Conservation (phyloP, 2,113 vertebrate genomes). For the Dromiciops gliroides region DNA sequence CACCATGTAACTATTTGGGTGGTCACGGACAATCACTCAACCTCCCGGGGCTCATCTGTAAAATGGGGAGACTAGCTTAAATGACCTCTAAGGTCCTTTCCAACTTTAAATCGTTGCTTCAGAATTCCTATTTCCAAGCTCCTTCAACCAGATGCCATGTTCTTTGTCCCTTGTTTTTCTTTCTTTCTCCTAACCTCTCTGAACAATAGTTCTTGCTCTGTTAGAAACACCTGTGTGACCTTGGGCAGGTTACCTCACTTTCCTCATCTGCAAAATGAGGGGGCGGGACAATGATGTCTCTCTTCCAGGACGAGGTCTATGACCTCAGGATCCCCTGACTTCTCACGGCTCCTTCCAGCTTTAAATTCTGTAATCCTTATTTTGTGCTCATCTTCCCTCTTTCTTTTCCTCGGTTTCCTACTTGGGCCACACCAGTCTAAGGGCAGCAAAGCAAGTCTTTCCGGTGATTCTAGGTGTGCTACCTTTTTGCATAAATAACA, state of each 20-base stretch:
- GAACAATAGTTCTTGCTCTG: not conserved
- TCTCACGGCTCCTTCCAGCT: not conserved
- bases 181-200: not conserved
- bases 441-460: not conserved
- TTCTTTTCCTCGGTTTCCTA: not conserved
- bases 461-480: not conserved
- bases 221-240: not conserved
- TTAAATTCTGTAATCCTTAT: not conserved
- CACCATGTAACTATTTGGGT: not conserved
- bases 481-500: not conserved
- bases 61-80: not conserved
- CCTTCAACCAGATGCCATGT: not conserved
- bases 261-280: not conserved
- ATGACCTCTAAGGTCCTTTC: not conserved
- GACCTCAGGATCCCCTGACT: not conserved
- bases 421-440: not conserved
- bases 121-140: not conserved
- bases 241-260: not conserved
- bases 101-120: not conserved
- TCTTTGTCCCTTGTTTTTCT: not conserved
- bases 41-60: not conserved
- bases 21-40: not conserved
- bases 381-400: not conserved
- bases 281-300: not conserved
- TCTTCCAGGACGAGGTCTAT: not conserved